Conservation (phyloP, 1,140 invertebrate species). For the Stegodyphus dumicola region DNA sequence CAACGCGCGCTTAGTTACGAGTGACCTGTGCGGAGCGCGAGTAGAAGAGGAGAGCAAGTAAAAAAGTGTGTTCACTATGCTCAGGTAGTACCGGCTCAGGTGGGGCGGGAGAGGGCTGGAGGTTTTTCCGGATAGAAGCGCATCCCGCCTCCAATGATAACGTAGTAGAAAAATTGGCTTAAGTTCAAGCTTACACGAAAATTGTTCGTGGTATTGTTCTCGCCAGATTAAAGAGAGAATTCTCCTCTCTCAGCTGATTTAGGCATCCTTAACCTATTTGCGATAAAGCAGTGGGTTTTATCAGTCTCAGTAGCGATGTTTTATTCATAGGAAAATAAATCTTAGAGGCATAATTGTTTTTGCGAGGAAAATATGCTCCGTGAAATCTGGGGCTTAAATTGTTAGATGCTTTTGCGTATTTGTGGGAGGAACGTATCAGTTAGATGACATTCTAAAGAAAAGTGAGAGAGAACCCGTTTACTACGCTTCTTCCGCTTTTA, state of each 20-base stretch:
- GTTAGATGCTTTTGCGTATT: too few species aligned
- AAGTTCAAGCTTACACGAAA: not conserved
- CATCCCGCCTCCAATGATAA: slow-evolving; percentile 23
- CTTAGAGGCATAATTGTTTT: not conserved
- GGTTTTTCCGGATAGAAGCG: not conserved
- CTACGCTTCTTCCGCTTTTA: too few species aligned
- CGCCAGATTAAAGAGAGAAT: not conserved
- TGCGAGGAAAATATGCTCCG: too few species aligned
- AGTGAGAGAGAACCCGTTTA: too few species aligned
- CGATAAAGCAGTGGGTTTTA: not conserved
- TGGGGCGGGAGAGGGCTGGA: not conserved
- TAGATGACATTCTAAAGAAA: too few species aligned
- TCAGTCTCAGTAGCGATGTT: not conserved
- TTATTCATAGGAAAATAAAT: slow-evolving; percentile 17
- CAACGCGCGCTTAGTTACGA: not conserved
- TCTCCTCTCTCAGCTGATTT: not conserved
- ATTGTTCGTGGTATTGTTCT: slow-evolving; percentile 12
- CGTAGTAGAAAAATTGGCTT: slow-evolving; percentile 27
- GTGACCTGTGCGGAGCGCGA: not conserved
- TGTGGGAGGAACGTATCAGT: too few species aligned
- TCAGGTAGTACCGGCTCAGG: slow-evolving; percentile 1
- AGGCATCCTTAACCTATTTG: slow-evolving; percentile 35
- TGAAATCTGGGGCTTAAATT: too few species aligned
- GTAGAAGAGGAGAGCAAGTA: slow-evolving; percentile 2
- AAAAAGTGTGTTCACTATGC: not conserved